A percentile compares a stretch with the other conserved stretches of the same genome.
Evolutionary conservation across 2,888 invertebrate species (phyloP).

Genomic region (Catocala fraxini): DNA sequence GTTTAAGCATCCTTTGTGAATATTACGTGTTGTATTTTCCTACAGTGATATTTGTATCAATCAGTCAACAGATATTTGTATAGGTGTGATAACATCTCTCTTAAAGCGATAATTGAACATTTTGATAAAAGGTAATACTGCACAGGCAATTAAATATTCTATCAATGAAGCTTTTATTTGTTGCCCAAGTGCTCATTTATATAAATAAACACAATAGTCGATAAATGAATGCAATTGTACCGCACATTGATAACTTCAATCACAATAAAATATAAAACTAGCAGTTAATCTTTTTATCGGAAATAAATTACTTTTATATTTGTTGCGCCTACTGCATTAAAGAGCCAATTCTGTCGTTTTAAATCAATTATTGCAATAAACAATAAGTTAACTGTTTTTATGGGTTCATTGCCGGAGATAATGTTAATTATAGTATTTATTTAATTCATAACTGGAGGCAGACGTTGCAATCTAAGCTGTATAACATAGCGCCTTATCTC

Average conservation of each 20-base stretch:
- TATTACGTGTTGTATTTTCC: too few relatives aligned
- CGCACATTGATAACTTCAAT: too few relatives aligned
- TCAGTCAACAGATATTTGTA: too few relatives aligned
- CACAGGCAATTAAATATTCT: background rate
- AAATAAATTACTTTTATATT: background rate
- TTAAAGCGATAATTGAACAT: too few relatives aligned
- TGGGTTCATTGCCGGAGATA: conserved; percentile 11
- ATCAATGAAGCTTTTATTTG: too few relatives aligned
- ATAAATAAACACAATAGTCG: too few relatives aligned
- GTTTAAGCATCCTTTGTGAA: too few relatives aligned
- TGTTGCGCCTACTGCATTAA: background rate
- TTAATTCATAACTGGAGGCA: conserved; percentile 12
- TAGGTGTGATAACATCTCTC: too few relatives aligned
- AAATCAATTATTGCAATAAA: conserved; percentile 8
- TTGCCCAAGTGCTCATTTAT: too few relatives aligned
- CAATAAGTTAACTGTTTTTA: conserved; percentile 5
- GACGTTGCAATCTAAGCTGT: conserved; percentile 30
- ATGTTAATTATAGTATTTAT: conserved; percentile 24
- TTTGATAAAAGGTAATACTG: background rate
- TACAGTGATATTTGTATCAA: too few relatives aligned
- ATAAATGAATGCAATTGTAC: too few relatives aligned
- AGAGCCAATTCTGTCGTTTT: background rate
- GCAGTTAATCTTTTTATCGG: background rate
- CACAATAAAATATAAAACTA: background rate
- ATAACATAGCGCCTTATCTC: conserved; percentile 28